Evolutionary conservation across 2,113 vertebrate species (phyloP).

Genomic region (Trinectes maculatus): DNA sequence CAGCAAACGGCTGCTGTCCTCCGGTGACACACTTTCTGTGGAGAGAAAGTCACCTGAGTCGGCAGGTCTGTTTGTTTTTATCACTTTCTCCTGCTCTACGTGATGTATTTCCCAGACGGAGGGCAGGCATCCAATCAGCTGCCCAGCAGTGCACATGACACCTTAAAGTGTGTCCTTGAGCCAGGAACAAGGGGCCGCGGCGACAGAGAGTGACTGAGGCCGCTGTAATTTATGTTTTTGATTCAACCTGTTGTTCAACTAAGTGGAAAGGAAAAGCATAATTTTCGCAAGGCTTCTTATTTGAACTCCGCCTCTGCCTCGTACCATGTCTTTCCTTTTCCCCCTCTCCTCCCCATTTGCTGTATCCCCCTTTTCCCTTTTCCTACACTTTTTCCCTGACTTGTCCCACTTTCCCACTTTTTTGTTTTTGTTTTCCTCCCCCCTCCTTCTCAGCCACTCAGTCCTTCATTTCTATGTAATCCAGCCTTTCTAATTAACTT

Average conservation of each 20-base stretch:
- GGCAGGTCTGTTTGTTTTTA: conserved; percentile 20
- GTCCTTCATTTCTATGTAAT: conserved; percentile 74
- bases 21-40: neutral
- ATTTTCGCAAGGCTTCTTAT: conserved; percentile 5
- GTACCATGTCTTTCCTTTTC: neutral
- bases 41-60: neutral
- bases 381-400: conserved; percentile 9
- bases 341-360: neutral
- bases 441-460: conserved; percentile 35
- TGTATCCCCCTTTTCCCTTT: neutral
- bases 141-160: conserved; percentile 20
- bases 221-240: conserved; percentile 16
- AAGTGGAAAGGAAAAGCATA: neutral
- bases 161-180: conserved; percentile 21
- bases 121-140: conserved; percentile 16
- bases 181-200: neutral
- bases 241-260: neutral
- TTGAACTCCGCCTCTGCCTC: neutral
- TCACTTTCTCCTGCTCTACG: neutral
- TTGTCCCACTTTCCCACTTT: conserved; percentile 18
- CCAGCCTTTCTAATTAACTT: conserved; percentile 84
- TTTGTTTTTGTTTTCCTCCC: conserved; percentile 26
- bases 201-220: neutral
- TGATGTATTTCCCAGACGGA: conserved; percentile 14
- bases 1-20: neutral